Conservation (phyloP, 2,797 vertebrate species). For the Melanotaenia pygmaea region DNA sequence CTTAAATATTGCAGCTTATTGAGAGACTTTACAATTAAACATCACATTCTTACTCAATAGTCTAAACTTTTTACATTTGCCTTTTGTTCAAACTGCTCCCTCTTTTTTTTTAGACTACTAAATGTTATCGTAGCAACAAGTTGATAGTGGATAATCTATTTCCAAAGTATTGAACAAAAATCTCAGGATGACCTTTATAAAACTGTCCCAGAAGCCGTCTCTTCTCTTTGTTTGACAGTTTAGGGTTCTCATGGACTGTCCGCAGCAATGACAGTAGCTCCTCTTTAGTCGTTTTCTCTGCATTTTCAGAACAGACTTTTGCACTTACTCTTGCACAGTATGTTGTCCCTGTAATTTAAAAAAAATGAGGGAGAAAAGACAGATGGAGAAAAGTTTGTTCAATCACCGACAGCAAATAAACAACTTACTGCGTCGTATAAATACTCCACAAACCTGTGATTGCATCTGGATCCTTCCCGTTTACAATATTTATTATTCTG, state of each 20-base stretch:
- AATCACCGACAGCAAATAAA: neutral
- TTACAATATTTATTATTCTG: constrained; percentile 88
- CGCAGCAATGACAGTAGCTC: constrained; percentile 89
- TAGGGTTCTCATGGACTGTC: constrained; percentile 90
- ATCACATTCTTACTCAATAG: constrained; percentile 66
- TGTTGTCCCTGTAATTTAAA: constrained; percentile 80
- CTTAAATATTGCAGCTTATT: constrained; percentile 54
- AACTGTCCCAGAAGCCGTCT: constrained; percentile 91
- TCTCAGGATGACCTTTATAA: constrained; percentile 91
- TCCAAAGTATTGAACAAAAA: constrained; percentile 95
- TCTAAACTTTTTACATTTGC: constrained; percentile 28
- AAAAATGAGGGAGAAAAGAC: neutral
- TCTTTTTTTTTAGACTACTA: constrained; percentile 22
- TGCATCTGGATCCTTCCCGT: constrained; percentile 87
- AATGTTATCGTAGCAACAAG: constrained; percentile 63
- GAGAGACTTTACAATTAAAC: constrained; percentile 21
- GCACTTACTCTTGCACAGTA: constrained; percentile 87
- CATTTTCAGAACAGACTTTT: constrained; percentile 79
- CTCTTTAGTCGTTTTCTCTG: constrained; percentile 88
- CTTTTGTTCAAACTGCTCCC: constrained; percentile 28
- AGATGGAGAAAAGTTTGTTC: neutral
- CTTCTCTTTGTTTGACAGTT: constrained; percentile 90
- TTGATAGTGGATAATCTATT: constrained; percentile 84
- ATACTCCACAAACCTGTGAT: constrained; percentile 82
- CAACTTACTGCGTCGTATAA: neutral